Percentiles rank a stretch among this genome's conserved stretches.
phyloP scores from a whole-genome alignment of 2,888 invertebrate genomes.

The Neoscelio sp. region DNA sequence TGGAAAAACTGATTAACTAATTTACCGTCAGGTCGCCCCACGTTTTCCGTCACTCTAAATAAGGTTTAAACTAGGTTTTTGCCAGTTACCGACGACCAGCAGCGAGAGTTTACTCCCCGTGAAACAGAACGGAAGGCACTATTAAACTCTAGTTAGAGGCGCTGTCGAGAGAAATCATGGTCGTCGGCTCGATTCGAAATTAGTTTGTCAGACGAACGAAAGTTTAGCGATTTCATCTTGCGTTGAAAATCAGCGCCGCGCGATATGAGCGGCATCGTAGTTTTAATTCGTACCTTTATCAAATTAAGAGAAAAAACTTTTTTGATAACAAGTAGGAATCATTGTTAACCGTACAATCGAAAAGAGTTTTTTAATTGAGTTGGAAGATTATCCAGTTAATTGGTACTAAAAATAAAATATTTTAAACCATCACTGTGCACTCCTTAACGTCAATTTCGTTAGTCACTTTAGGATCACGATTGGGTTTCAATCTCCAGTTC shows the following conservation, averaged over 20 bases:
- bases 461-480: too few relatives aligned
- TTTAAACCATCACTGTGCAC: too few relatives aligned
- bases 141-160: conserved; percentile 73
- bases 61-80: conserved; percentile 77
- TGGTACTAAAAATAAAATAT: too few relatives aligned
- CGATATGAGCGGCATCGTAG: conserved; percentile 10
- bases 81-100: conserved; percentile 73
- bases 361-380: too few relatives aligned
- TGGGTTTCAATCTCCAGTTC: too few relatives aligned
- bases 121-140: conserved; percentile 66
- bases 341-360: too few relatives aligned
- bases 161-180: conserved; percentile 61
- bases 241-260: conserved; percentile 13
- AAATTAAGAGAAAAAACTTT: too few relatives aligned
- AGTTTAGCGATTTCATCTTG: conserved; percentile 52
- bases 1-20: conserved; percentile 79
- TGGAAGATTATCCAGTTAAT: too few relatives aligned
- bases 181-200: conserved; percentile 67
- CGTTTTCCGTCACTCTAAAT: conserved; percentile 71
- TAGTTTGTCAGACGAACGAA: conserved; percentile 66
- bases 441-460: too few relatives aligned
- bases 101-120: conserved; percentile 66
- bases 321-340: too few relatives aligned
- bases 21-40: conserved; percentile 70
- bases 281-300: conserved; percentile 21